Evolutionary conservation across 1,140 invertebrate species (phyloP).

Genomic region (Aricia agestis): DNA sequence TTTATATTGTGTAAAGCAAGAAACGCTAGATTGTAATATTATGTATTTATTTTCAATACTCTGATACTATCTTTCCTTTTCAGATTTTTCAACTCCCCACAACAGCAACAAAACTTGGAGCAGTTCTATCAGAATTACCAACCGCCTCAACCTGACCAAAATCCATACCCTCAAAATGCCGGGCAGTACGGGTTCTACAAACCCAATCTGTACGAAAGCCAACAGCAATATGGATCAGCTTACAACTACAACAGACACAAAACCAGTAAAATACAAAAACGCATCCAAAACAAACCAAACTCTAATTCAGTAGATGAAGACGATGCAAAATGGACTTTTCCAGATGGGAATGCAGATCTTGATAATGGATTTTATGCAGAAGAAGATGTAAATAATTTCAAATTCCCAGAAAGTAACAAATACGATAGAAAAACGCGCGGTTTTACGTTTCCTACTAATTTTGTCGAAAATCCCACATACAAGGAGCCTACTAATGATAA

Average conservation of each 20-base stretch:
- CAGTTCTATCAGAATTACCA: constrained; percentile 12
- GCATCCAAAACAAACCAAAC: constrained; percentile 52
- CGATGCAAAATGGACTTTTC: constrained; percentile 45
- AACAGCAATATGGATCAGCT: constrained; percentile 36
- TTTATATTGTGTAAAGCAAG: not conserved
- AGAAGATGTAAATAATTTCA: constrained; percentile 23
- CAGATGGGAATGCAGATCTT: constrained; percentile 24
- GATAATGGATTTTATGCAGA: not conserved
- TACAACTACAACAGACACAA: constrained; percentile 33
- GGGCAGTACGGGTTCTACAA: constrained; percentile 29
- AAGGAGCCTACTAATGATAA: constrained; percentile 17
- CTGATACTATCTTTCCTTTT: constrained; percentile 41
- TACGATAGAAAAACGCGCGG: constrained; percentile 28
- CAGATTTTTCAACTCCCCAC: constrained; percentile 79
- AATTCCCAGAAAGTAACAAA: constrained; percentile 22
- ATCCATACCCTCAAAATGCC: constrained; percentile 25
- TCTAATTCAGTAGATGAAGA: constrained; percentile 25
- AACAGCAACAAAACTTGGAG: constrained; percentile 84
- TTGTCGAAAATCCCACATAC: constrained; percentile 21
- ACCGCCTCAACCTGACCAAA: not conserved
- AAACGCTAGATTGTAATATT: not conserved
- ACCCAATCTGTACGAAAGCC: constrained; percentile 28
- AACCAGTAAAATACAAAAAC: constrained; percentile 41
- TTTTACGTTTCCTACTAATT: constrained; percentile 35
- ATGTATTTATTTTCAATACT: not conserved